Base-by-base conservation (phyloP, 2,888 invertebrate genomes). In the Corythucha ciliata region DNA sequence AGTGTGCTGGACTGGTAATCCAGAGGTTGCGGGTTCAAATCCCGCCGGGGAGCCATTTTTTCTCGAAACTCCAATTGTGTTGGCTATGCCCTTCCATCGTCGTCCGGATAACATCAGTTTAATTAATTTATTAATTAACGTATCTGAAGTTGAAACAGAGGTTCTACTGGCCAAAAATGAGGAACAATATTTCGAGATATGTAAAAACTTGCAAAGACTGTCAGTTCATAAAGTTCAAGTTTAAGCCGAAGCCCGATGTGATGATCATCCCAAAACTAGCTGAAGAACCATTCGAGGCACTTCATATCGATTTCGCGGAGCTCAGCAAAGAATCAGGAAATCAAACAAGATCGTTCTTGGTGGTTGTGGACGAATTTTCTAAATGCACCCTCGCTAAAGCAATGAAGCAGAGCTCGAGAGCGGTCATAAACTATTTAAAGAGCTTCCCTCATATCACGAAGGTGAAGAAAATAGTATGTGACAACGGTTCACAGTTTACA, bases 111-210 rank as follows among this genome's bases (percentile, higher is more conserved):
- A n/a, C n/a, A n/a, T n/a, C n/a, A n/a, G n/a, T n/a, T n/a, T n/a
- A n/a, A n/a, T n/a, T n/a, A n/a, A n/a, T n/a, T n/a, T n/a, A n/a
- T n/a, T n/a, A n/a, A n/a, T n/a, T n/a, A 29, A 36, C 41, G 41
- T 41, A 41, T 41, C 8, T 24, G 8, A 46, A 46, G 20, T 8
- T 46, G 6, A 46, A 44, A 18, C 21, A 32, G 12, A 14, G 34
- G 14, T 46, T 46, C 20, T 40, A 12, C 8, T 46, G 46, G 46
- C 46, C 46, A 7, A 41, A 46, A 4, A 46, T 46, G 46, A 44
- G 29, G 29, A 16, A 46, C 6, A 16, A 20, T 7, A 46, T 46
- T 14, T 8, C 8, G 36, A 24, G 20, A 8, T 41, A 41, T 22
- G 41, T 37, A 8, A 37, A 14, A 16, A 37, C 12, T 14, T 37